Evolutionary conservation across 2,888 invertebrate species (phyloP), one percentile per base, ranked within the genome.

Genomic region (Saturnia japonica): DNA sequence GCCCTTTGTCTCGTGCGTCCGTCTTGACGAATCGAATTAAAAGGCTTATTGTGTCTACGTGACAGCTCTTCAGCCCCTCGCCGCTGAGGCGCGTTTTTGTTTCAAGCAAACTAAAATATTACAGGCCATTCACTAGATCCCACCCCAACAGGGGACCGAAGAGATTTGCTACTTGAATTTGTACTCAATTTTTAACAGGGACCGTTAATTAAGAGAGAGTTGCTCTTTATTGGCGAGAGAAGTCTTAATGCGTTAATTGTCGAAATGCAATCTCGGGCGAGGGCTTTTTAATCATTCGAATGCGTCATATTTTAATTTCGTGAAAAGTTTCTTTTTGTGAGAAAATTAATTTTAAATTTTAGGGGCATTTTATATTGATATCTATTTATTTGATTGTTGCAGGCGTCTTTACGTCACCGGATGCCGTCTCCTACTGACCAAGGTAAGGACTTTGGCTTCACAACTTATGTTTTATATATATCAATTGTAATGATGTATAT

Each of bases 41-140:
- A 94, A 93, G 93, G 94, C 93, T 94, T 93, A 94, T 93, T 93
- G 93, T 93, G 94, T 93, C 93, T 90, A 93, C 93, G 93, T 94
- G 94, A 93, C 93, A 91, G 91, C 86, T 82, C 79, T 80, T 82
- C 82, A 82, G 81, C 87, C 88, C 89, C 87, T 85, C 85, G 80
- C 78, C 83, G 82, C 82, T 82, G 80, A 83, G 82, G 82, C 83
- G 80, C 80, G 87, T 92, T 94, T 91, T 93, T 94, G 93, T 93
- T 90, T 92, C 91, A 89, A 89, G 85, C 89, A 92, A 93, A 94
- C 94, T 94, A 94, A 94, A 94, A 94, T 93, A 94, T 94, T 92
- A 91, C 91, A 87, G 90, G 82, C 91, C 88, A 93, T 94, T 93
- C 93, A 93, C 92, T 91, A 91, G 85, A 87, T 85, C 88, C 88